Evolutionary conservation across 2,797 vertebrate genomes (phyloP).

Genomic region (Labeo calbasu): DNA sequence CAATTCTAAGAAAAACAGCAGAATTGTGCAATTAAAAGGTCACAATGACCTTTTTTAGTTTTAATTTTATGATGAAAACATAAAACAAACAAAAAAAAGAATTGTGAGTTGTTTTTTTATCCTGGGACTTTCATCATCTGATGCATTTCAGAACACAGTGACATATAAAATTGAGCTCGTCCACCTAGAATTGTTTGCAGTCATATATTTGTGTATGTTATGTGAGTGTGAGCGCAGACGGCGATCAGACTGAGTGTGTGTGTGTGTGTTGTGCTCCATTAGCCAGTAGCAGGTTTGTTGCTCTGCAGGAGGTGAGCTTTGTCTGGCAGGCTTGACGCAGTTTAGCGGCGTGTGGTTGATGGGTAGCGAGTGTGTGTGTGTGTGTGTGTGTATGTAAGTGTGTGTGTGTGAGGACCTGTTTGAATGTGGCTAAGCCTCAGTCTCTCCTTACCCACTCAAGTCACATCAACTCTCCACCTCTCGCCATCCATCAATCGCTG

Average conservation of each 20-base stretch:
- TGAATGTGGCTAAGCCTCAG: slow-evolving; percentile 3
- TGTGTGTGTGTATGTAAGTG: slow-evolving; percentile 43
- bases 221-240: not conserved
- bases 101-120: not conserved
- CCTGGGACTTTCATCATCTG: not conserved
- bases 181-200: not conserved
- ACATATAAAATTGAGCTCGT: not conserved
- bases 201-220: not conserved
- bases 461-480: slow-evolving; percentile 16
- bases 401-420: slow-evolving; percentile 31
- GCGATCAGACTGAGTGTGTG: not conserved
- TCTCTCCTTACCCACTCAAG: slow-evolving; percentile 27
- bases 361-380: slow-evolving; percentile 3
- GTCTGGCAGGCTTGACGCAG: slow-evolving; percentile 15
- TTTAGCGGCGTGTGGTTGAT: slow-evolving; percentile 33
- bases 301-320: slow-evolving; percentile 34
- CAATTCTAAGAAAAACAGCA: not conserved
- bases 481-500: slow-evolving; percentile 42
- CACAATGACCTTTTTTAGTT: not conserved
- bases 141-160: not conserved
- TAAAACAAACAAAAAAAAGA: not conserved
- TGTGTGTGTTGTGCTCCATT: slow-evolving; percentile 25
- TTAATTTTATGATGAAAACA: not conserved
- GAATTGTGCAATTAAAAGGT: not conserved
- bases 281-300: slow-evolving; percentile 18